Base-by-base conservation (phyloP, 64 coral and sea anemone species). In the Stylophora pistillata region DNA sequence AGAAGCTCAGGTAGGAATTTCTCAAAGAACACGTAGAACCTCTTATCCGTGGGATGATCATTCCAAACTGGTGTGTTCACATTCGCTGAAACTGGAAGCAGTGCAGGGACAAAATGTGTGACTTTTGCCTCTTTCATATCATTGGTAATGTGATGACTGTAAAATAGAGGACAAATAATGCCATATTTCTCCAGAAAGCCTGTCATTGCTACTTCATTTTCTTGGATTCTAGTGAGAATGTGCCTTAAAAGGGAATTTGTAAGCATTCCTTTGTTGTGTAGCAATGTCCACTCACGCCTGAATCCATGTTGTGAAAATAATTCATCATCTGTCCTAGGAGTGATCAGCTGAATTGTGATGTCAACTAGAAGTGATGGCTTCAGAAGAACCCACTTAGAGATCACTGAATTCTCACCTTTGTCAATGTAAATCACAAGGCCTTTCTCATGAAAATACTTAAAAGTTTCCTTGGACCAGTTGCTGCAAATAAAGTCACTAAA, bases 381-480 rank as follows among this genome's bases (percentile, higher is more conserved):
- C 21, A 94, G 74, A 47, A 94, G 66, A 61, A 94, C 62, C 92
- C 88, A 94, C 15, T 79, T 86, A 1, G 74, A 94, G 60, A 90
- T 16, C 13, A 76, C 61, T 64, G 83, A 20, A 15, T 85, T 74
- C 6, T 73, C 25, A 65, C 86, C 88, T 56, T 55, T 31, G 15
- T 86, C 76, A 10, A 94, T 27, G 55, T 90, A 90, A 57, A 94
- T 90, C 1, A 94, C 79, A 28, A 94, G 82, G 4, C 92, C 92
- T 68, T 86, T 94, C 13, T 55, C 59, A 47, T 94, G 87, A 62
- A 94, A 94, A 57, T 94, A 94, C 53, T 94, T 29, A 23, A 94
- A 61, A 61, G 85, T 74, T 60, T 94, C 92, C 15, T 32, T 31
- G 32, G 87, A 70, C 79, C 72, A 94, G 7, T 30, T 9, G 21